Evolutionary conservation across 1,140 invertebrate genomes (phyloP), one percentile per base, ranked within the genome.

Genomic region (Diorhabda carinulata): DNA sequence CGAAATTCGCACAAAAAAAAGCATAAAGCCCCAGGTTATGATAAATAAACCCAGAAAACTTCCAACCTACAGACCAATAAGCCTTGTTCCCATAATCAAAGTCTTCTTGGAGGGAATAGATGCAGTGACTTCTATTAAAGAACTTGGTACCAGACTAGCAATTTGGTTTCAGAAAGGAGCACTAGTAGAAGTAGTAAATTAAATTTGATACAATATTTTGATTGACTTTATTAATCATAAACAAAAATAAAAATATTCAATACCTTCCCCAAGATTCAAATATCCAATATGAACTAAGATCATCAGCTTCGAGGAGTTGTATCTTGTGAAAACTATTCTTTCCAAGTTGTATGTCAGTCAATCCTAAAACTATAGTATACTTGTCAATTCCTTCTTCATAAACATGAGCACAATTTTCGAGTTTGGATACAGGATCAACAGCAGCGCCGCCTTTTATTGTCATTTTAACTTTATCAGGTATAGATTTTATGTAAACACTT

Each of bases 261-360:
- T 97, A 99, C 0, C 93, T 86, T 10, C 98, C 98, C 97, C 97
- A 99, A 0, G 94, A 69, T 45, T 73, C 65, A 66, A 75, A 78
- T 52, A 78, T 57, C 72, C 73, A 77, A 75, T 83, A 92, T 84
- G 84, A 87, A 5, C 87, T 84, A 52, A 81, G 80, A 25, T 81
- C 83, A 79, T 98, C 94, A 9, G 87, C 79, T 80, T 97, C 87
- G 7, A 99, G 82, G 45, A 98, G 80, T 82, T 99, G 97, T 43
- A 99, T 71, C 81, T 98, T 98, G 81, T 99, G 99, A 81, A 86
- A 99, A 3, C 94, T 96, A 81, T 99, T 99, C 76, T 92, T 95
- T 62, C 92, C 91, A 7, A 83, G 86, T 68, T 91, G 88, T 47
- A 98, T 87, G 80, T 98, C 94, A 2, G 95, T 95, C 71, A 91